A percentile compares a stretch with the other conserved stretches of the same genome.
Conservation (phyloP, 2,113 vertebrate species). For the Plecturocebus donacophilus region DNA sequence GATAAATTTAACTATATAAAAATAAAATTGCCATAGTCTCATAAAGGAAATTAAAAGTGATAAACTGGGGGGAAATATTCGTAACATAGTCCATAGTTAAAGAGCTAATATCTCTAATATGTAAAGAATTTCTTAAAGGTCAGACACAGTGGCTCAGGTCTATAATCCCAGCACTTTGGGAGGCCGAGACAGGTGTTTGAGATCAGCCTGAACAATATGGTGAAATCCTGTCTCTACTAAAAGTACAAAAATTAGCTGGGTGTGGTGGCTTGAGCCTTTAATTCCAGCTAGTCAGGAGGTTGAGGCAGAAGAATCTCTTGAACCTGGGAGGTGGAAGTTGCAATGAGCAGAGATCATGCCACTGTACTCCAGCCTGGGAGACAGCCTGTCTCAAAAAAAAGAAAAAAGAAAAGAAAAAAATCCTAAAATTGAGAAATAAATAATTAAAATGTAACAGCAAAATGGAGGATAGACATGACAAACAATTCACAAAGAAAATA, state of each 20-base stretch:
- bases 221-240: background rate
- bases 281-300: background rate
- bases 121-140: background rate
- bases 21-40: background rate
- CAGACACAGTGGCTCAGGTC: background rate
- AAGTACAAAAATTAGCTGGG: background rate
- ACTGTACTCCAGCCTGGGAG: background rate
- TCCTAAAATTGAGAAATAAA: background rate
- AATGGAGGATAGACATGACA: background rate
- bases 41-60: background rate
- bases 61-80: background rate
- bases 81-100: background rate
- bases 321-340: background rate
- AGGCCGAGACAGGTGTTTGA: background rate
- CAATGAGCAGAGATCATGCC: too few species aligned
- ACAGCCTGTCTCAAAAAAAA: background rate
- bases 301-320: background rate
- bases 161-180: background rate
- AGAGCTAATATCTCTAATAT: background rate
- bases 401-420: too few species aligned
- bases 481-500: background rate
- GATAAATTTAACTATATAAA: background rate
- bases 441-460: background rate
- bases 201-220: background rate
- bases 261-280: background rate